Base-by-base conservation (phyloP, 1,140 invertebrate species). In the Drosophila persimilis region DNA sequence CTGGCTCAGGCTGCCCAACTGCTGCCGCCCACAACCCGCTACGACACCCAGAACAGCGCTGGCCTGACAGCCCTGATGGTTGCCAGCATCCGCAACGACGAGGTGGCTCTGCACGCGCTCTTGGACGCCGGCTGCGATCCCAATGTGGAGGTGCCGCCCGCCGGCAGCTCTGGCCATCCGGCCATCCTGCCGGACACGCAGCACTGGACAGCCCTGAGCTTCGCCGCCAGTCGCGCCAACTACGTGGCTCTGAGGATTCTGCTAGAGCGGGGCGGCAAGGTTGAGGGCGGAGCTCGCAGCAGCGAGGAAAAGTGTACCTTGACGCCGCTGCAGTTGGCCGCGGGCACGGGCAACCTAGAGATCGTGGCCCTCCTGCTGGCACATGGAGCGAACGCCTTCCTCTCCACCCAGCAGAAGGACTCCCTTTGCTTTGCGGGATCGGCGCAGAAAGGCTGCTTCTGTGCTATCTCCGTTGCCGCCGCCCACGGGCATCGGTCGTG, bases 391-490 rank as follows among this genome's bases (percentile, higher is more conserved):
- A 95, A 97, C 80, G 96, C 97, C 0, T 98, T 97, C 91, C 92
- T 97, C 0, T 96, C 96, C 0, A 97, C 96, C 0, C 93, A 96
- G 59, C 93, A 96, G 48, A 96, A 96, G 76, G 96, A 97, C 77
- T 94, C 95, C 0, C 92, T 97, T 31, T 97, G 96, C 73, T 97
- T 97, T 81, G 96, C 96, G 0, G 96, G 95, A 0, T 95, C 96
- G 0, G 96, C 96, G 1, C 96, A 97, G 84, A 93, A 95, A 53
- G 96, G 96, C 15, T 97, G 95, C 83, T 96, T 96, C 79, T 96
- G 95, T 88, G 95, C 97, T 41, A 95, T 98, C 80, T 96, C 96
- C 1, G 96, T 98, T 3, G 96, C 97, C 29, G 96, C 96, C 41
- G 95, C 95, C 2, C 97, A 98, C 84, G 97, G 97, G 0, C 96